Evolutionary conservation across 2,888 invertebrate genomes (phyloP).

Genomic region (Mesorhabditis belari): DNA sequence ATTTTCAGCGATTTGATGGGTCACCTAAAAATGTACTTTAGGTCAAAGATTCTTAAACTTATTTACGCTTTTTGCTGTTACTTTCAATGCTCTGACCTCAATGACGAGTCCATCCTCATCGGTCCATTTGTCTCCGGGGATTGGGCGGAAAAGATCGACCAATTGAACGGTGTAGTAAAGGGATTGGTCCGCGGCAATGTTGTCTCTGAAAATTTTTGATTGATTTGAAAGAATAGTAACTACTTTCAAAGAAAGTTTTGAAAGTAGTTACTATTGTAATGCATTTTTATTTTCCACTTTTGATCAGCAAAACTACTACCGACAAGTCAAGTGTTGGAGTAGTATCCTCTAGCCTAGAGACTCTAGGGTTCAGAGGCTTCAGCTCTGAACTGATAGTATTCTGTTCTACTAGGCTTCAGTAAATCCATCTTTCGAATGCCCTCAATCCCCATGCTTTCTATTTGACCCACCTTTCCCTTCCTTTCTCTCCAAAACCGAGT

Average conservation of each 20-base stretch:
- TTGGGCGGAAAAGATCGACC: conserved; percentile 48
- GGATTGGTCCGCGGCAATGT: conserved; percentile 42
- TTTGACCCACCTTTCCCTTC: conserved; percentile 13
- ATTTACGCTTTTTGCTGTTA: neutral
- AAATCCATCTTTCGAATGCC: neutral
- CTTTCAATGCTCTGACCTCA: conserved; percentile 11
- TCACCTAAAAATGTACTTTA: conserved; percentile 1
- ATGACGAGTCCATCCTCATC: conserved; percentile 48
- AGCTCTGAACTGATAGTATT: neutral
- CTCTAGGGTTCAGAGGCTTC: neutral
- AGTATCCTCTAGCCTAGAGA: too few species aligned
- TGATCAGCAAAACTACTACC: too few species aligned
- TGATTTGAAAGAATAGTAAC: neutral
- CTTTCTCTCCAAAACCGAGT: conserved; percentile 45
- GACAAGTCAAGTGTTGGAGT: too few species aligned
- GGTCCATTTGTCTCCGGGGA: conserved; percentile 48
- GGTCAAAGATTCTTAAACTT: conserved; percentile 15
- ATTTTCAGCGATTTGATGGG: conserved; percentile 18
- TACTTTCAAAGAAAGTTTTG: neutral
- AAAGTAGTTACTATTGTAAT: too few species aligned
- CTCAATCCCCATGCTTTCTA: neutral
- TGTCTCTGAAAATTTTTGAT: too few species aligned
- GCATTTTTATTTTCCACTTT: too few species aligned
- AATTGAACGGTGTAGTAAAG: conserved; percentile 52
- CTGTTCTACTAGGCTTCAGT: neutral